Percentiles rank a stretch among this genome's conserved stretches.
Evolutionary conservation across 1,140 invertebrate genomes (phyloP).

Genomic region (Rhopalosiphum maidis): DNA sequence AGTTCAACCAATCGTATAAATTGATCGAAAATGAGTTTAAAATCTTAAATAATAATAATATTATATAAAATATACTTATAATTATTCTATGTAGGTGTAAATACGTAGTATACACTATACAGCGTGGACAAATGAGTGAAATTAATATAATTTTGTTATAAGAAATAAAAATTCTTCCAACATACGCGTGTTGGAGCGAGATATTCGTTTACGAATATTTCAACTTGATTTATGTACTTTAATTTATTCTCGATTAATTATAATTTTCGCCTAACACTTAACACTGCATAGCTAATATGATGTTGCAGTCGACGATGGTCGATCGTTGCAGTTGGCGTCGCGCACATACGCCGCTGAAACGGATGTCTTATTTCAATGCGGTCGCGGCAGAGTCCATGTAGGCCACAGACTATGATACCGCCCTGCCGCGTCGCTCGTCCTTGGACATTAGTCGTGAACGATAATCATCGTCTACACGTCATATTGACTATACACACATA

Average conservation of each 20-base stretch:
- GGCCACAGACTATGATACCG: neutral
- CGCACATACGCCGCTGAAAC: neutral
- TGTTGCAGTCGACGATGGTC: neutral
- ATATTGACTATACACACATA: neutral
- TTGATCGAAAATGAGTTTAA: too few relatives aligned
- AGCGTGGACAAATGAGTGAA: neutral
- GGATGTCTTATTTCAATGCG: conserved; percentile 4
- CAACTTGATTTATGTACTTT: neutral
- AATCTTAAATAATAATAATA: too few relatives aligned
- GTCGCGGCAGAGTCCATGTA: conserved; percentile 2
- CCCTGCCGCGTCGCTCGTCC: conserved; percentile 21
- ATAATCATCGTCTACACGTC: conserved; percentile 25
- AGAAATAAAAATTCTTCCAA: neutral
- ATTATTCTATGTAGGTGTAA: too few relatives aligned
- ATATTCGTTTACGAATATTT: neutral
- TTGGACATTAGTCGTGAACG: conserved; percentile 46
- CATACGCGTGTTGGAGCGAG: neutral
- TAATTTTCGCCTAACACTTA: neutral
- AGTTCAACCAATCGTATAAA: too few relatives aligned
- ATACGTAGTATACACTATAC: neutral
- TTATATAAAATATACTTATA: too few relatives aligned
- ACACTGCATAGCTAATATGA: neutral
- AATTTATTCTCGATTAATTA: neutral
- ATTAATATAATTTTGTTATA: neutral
- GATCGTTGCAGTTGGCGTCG: neutral